Percentiles rank a stretch among this genome's conserved stretches.
Conservation (phyloP, 92 coral and sea anemone species). For the Epizoanthus ramosus region DNA sequence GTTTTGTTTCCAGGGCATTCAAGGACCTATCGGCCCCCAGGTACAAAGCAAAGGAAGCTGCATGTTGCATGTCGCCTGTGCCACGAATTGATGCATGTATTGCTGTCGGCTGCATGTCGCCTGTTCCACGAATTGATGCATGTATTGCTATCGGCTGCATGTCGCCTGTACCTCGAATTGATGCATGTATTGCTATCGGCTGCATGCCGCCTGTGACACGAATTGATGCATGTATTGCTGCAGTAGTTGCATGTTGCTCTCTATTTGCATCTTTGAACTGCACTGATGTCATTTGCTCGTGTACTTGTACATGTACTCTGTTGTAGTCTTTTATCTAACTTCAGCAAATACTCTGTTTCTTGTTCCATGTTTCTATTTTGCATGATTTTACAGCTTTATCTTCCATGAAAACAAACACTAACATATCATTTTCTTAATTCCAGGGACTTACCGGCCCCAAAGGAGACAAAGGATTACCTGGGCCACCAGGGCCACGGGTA, state of each 20-base stretch:
- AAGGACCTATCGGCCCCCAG: constrained; percentile 90
- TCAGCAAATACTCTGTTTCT: background rate
- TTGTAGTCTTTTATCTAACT: background rate
- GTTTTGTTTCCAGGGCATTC: constrained; percentile 64
- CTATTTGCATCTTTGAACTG: background rate
- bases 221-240: constrained; percentile 38
- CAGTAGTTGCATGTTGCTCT: constrained; percentile 40
- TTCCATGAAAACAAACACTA: background rate
- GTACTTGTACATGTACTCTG: background rate
- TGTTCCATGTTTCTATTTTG: background rate
- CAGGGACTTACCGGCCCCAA: constrained; percentile 40
- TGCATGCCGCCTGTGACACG: constrained; percentile 15
- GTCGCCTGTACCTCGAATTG: constrained; percentile 16
- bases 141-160: constrained; percentile 32
- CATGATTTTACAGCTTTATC: background rate
- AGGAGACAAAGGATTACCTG: constrained; percentile 23
- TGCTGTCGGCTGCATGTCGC: constrained; percentile 23
- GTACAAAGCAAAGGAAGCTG: constrained; percentile 56
- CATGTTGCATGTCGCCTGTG: constrained; percentile 32
- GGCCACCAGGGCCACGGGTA: constrained; percentile 37
- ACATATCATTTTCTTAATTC: background rate
- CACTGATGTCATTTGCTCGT: constrained; percentile 12
- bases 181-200: constrained; percentile 37
- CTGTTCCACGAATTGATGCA: constrained; percentile 37
- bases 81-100: constrained; percentile 40